These are phyloP conservation scores for Leistus spinibarbis DNA, from an alignment of 2,888 invertebrate species.

Conservation along the genomic window DNA sequence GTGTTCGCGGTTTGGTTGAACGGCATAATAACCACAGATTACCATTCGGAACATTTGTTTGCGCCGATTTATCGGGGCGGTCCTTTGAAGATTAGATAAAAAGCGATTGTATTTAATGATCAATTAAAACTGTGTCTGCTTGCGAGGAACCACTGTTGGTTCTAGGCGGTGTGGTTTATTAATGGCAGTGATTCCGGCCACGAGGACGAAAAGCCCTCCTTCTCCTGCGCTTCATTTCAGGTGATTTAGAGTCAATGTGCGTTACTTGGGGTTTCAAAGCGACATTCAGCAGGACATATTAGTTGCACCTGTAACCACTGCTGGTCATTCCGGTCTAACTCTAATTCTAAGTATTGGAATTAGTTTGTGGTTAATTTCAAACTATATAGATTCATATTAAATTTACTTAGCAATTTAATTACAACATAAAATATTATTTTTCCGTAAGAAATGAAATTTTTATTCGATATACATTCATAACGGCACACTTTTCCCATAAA, in stretches of 20 bases:
- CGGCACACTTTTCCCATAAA: no score
- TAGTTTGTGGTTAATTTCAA: no score
- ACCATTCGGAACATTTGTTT: background rate
- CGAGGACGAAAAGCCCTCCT: background rate
- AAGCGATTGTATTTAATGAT: background rate
- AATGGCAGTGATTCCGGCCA: background rate
- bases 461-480: no score
- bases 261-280: background rate
- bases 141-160: background rate
- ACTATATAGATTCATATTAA: no score
- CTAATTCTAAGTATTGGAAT: no score
- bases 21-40: background rate
- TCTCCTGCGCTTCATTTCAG: background rate
- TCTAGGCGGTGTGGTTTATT: background rate
- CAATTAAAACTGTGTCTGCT: background rate
- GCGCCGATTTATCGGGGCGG: background rate
- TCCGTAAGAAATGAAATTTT: no score
- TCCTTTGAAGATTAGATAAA: background rate
- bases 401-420: no score
- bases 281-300: background rate
- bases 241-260: background rate
- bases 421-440: no score
- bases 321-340: no score
- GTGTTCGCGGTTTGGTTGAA: background rate
- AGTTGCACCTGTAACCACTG: background rate